These are phyloP conservation scores for Coptodon bakossiorum DNA, from an alignment of 2,113 vertebrate species.

Conservation along the genomic window DNA sequence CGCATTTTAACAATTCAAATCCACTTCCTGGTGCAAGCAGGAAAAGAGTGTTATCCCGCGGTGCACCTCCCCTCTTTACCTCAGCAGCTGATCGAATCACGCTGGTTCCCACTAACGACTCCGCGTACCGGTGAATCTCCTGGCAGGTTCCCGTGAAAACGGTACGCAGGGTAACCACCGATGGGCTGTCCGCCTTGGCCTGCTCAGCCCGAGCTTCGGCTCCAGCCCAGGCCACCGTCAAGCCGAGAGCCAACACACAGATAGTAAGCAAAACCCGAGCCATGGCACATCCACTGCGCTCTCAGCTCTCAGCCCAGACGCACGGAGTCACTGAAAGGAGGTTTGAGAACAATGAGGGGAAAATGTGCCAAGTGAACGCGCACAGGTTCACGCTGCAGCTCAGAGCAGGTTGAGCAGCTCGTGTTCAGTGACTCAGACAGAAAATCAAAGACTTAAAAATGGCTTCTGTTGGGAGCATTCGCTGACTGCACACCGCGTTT, in stretches of 20 bases:
- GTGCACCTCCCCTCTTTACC: conserved; percentile 37
- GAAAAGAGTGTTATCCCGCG: background rate
- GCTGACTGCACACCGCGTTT: background rate
- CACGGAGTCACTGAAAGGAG: background rate
- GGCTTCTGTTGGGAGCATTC: conserved; percentile 39
- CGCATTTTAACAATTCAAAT: background rate
- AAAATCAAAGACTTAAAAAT: conserved; percentile 56
- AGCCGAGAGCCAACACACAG: conserved; percentile 1
- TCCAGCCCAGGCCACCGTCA: conserved; percentile 18
- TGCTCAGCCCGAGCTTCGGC: background rate
- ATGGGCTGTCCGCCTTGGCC: background rate
- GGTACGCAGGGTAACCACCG: conserved; percentile 30
- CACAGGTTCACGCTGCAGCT: background rate
- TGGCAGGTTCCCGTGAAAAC: conserved; percentile 47
- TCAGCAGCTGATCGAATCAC: conserved; percentile 56
- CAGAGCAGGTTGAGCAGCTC: background rate
- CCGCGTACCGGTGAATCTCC: conserved; percentile 52
- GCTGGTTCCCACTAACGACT: conserved; percentile 61
- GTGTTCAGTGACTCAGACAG: background rate
- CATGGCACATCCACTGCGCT: conserved; percentile 3
- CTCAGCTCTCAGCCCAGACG: background rate
- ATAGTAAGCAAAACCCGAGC: conserved; percentile 7
- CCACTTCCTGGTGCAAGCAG: background rate
- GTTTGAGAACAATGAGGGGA: background rate
- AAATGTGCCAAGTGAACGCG: background rate